phyloP scores from a whole-genome alignment of 2,888 invertebrate species.

The Aspidiotus rigidus region DNA sequence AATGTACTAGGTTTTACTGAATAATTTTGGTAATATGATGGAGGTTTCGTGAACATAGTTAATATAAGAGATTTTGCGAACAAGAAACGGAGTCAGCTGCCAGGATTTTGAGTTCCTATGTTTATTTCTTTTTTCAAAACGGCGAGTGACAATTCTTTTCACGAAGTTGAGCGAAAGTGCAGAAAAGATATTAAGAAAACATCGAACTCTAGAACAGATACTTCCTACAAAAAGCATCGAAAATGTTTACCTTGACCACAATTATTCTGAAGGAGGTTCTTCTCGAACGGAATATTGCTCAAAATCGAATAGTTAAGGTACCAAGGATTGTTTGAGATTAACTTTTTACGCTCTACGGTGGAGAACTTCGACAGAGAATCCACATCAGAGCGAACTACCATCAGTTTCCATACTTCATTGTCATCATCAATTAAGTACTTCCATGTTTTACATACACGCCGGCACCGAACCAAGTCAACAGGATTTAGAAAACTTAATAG shows the following conservation, averaged over 20 bases:
- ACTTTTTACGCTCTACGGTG: neutral
- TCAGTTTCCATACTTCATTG: constrained; percentile 25
- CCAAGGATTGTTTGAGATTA: constrained; percentile 27
- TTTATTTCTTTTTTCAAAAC: too few species aligned
- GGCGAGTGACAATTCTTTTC: neutral
- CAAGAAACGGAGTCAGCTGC: too few species aligned
- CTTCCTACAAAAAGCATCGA: too few species aligned
- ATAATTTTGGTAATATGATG: too few species aligned
- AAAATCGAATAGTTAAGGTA: constrained; percentile 34
- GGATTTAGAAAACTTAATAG: constrained; percentile 21
- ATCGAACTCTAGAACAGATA: too few species aligned
- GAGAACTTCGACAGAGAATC: constrained; percentile 11
- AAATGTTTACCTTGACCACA: constrained; percentile 35
- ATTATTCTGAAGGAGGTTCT: constrained; percentile 34
- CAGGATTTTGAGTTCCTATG: too few species aligned
- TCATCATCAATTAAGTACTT: constrained; percentile 31
- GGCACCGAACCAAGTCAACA: constrained; percentile 19
- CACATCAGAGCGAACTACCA: constrained; percentile 8
- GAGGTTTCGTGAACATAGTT: too few species aligned
- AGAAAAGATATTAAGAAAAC: neutral
- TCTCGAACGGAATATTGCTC: constrained; percentile 34
- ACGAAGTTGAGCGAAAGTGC: neutral
- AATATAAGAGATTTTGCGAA: too few species aligned
- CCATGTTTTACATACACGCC: constrained; percentile 33
- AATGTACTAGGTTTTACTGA: too few species aligned